A percentile compares a stretch with the other conserved stretches of the same genome.
phyloP scores from a whole-genome alignment of 2,797 vertebrate genomes.

The Phataginus tetradactyla region DNA sequence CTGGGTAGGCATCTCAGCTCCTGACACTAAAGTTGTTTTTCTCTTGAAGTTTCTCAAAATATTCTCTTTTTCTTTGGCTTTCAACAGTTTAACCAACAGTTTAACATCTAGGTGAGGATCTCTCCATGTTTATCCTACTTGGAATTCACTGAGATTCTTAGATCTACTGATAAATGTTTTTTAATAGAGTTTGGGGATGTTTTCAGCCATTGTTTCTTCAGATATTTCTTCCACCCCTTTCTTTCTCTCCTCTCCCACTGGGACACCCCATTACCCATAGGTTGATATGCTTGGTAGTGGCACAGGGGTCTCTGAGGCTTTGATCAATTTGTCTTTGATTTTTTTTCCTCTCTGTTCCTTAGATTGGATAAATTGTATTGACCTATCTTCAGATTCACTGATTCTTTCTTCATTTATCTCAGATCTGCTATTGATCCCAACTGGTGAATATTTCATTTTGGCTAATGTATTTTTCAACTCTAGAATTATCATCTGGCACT shows the following conservation, averaged over 20 bases:
- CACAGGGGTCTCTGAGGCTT: neutral
- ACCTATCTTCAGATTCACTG: neutral
- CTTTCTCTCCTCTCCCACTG: neutral
- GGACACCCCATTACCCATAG: neutral
- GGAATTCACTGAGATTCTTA: neutral
- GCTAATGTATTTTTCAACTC: neutral
- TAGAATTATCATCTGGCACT: neutral
- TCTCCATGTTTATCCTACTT: neutral
- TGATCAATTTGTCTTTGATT: neutral
- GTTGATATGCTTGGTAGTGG: neutral
- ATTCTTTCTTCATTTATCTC: neutral
- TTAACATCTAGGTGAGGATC: neutral
- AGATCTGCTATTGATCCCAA: neutral
- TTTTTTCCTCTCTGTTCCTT: neutral
- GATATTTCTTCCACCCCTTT: neutral
- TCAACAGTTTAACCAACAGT: neutral
- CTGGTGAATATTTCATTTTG: neutral
- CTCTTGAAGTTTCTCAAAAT: neutral
- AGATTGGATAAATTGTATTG: neutral
- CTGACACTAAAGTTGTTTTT: neutral
- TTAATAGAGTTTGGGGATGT: neutral
- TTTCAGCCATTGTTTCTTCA: constrained; percentile 8
- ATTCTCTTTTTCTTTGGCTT: neutral
- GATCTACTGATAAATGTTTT: neutral
- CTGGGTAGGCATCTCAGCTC: neutral